A percentile compares a stretch with the other conserved stretches of the same genome.
These are phyloP conservation scores for Petrophora chlorosata DNA, from an alignment of 2,888 invertebrate species.

Conservation along the genomic window DNA sequence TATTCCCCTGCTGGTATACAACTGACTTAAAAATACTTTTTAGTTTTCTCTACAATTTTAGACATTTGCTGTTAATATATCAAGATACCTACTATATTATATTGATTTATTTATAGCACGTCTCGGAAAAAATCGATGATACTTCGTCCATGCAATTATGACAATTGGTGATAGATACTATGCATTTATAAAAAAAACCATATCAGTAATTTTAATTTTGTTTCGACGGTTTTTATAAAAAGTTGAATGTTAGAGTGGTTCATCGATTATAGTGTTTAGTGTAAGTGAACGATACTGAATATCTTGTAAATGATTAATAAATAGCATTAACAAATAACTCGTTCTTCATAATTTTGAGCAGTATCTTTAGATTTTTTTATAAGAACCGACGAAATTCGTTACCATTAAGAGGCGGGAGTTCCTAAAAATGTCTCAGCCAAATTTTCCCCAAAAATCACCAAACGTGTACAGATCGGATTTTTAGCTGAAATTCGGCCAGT, in stretches of 20 bases:
- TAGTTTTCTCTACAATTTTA: too few species aligned
- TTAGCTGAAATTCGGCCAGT: conserved; percentile 57
- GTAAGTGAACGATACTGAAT: too few species aligned
- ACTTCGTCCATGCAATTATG: conserved; percentile 52
- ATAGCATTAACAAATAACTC: too few species aligned
- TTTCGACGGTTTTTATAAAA: neutral
- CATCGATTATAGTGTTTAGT: too few species aligned
- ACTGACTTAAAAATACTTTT: too few species aligned
- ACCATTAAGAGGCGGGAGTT: conserved; percentile 25
- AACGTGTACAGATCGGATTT: conserved; percentile 45
- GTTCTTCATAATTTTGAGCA: neutral
- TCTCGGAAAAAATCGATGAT: conserved; percentile 32
- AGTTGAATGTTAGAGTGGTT: neutral
- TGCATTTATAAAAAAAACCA: conserved; percentile 54
- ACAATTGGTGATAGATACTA: conserved; percentile 49
- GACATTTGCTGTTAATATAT: too few species aligned
- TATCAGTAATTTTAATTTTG: conserved; percentile 34
- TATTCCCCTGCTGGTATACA: too few species aligned
- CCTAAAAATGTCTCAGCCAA: conserved; percentile 26
- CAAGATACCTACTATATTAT: too few species aligned
- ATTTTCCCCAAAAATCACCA: conserved; percentile 19
- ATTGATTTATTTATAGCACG: too few species aligned
- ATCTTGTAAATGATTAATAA: too few species aligned
- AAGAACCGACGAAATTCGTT: conserved; percentile 8
- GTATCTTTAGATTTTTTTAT: conserved; percentile 6